Evolutionary conservation across 2,888 invertebrate genomes (phyloP), one percentile per base, ranked within the genome.

Genomic region (Aricia artaxerxes): DNA sequence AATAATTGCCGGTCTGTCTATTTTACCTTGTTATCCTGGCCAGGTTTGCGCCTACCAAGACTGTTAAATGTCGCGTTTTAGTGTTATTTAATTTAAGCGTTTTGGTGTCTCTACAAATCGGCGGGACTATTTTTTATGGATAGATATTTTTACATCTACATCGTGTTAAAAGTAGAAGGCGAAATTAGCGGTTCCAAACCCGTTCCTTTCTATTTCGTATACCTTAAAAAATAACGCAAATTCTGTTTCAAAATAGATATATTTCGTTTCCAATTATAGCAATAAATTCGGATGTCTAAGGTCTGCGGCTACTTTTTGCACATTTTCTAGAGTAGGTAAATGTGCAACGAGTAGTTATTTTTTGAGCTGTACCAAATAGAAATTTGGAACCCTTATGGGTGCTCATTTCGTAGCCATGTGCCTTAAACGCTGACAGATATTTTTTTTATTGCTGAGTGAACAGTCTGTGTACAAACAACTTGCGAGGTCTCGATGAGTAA

Each of bases 171-270:
- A 76, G 73, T 76, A 76, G 76, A 57, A 76, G 35, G 53, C 76
- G 76, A 76, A 76, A 76, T 76, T 57, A 76, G 76, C 35, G 53
- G 31, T 69, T 35, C 53, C 5, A 16, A 53, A 57, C 76, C 76
- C 35, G 76, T 76, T 76, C 76, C 76, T 53, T 76, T 76, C 76
- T 76, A 76, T 76, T 76, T 76, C 16, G 76, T 76, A 76, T 35
- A 44, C 13, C 35, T 53, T 76, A 31, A 76, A 76, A 49, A 53
- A 49, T 76, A 69, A 4, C 35, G 69, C 69, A 13, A 35, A 4
- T 35, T 35, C 3, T 69, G 35, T 69, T 5, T 35, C 11, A 13
- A 61, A 69, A 35, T 11, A 13, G 35, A 31, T 69, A 35, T 61
- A 61, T 69, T 69, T 69, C 69, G 24, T 69, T 69, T 69, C 69